Conservation (phyloP, 2,113 vertebrate species). For the Willisornis vidua region DNA sequence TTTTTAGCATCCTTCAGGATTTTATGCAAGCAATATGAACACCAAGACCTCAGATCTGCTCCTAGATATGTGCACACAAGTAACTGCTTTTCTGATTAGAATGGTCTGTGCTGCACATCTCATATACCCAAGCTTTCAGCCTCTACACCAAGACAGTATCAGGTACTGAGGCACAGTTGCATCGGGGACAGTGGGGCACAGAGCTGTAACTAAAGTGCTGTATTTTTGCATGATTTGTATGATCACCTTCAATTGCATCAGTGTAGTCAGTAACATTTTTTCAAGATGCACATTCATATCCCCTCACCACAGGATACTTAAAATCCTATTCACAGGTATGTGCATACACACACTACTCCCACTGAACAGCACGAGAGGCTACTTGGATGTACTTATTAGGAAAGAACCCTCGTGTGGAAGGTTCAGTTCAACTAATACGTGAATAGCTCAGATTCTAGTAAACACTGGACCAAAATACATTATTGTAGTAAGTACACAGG, state of each 20-base stretch:
- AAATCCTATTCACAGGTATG: background rate
- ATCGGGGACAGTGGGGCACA: background rate
- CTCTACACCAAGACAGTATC: background rate
- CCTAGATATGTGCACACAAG: background rate
- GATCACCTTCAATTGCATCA: background rate
- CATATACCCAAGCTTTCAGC: background rate
- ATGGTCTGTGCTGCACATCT: background rate
- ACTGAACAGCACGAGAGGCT: background rate
- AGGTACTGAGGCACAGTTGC: background rate
- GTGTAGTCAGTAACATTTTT: background rate
- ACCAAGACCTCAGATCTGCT: slow-evolving; percentile 6
- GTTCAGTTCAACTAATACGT: background rate
- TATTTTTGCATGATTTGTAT: background rate
- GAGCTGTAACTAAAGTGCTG: background rate
- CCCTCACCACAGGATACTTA: background rate
- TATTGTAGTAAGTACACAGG: background rate
- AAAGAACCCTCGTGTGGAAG: background rate
- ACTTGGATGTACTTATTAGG: background rate
- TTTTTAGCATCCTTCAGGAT: background rate
- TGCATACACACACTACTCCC: background rate
- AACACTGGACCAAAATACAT: background rate
- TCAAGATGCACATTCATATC: background rate
- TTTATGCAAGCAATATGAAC: background rate
- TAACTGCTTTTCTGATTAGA: background rate
- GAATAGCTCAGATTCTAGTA: background rate